phyloP scores from a whole-genome alignment of 2,797 vertebrate genomes.

The Rhinatrema bivittatum region DNA sequence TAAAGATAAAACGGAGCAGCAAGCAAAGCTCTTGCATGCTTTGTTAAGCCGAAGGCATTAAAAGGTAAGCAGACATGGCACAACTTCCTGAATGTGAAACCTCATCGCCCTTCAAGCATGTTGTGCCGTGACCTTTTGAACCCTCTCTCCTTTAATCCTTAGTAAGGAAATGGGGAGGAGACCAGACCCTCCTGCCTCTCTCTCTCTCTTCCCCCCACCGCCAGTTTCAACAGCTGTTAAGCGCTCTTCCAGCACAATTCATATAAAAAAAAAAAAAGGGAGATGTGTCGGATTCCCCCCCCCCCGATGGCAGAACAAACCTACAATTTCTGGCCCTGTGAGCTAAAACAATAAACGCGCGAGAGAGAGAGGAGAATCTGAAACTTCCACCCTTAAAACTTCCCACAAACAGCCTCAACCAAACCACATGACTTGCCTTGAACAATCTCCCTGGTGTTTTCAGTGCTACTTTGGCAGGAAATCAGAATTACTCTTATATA shows the following conservation, averaged over 20 bases:
- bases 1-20: no score
- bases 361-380: slow-evolving; percentile 57
- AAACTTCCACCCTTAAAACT: slow-evolving; percentile 56
- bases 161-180: slow-evolving; percentile 45
- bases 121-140: slow-evolving; percentile 48
- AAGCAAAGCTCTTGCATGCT: no score
- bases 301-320: slow-evolving; percentile 59
- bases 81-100: slow-evolving; percentile 22
- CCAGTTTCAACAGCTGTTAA: slow-evolving; percentile 56
- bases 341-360: slow-evolving; percentile 62
- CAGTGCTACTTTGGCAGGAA: slow-evolving; percentile 75
- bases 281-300: slow-evolving; percentile 57
- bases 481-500: slow-evolving; percentile 86
- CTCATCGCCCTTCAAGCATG: slow-evolving; percentile 28
- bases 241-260: slow-evolving; percentile 48
- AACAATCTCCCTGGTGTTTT: slow-evolving; percentile 71
- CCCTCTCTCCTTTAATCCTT: slow-evolving; percentile 47
- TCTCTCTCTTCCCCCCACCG: no score
- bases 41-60: slow-evolving; percentile 25
- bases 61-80: slow-evolving; percentile 29
- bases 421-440: slow-evolving; percentile 66
- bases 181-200: slow-evolving; percentile 46
- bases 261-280: slow-evolving; percentile 30
- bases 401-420: slow-evolving; percentile 70
- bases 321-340: slow-evolving; percentile 59